Conservation (phyloP, 2,888 invertebrate species). For the Syritta pipiens region DNA sequence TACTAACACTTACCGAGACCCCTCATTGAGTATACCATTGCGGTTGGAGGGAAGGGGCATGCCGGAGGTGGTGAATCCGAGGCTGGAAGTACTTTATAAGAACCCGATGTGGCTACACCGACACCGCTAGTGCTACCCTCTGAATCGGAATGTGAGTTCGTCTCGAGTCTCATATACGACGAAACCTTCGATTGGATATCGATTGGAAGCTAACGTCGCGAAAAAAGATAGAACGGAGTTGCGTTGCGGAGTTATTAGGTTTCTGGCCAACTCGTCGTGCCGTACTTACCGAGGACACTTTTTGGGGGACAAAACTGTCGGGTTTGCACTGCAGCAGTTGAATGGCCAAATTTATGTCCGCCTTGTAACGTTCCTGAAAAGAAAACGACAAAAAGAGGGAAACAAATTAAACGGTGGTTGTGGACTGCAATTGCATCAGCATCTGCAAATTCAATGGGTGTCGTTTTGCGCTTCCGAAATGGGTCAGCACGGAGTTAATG, state of each 20-base stretch:
- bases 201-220: conserved; percentile 86
- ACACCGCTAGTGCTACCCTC: conserved; percentile 79
- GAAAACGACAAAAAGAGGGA: conserved; percentile 60
- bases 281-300: conserved; percentile 92
- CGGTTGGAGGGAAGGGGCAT: conserved; percentile 88
- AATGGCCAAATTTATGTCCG: conserved; percentile 95
- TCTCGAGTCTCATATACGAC: conserved; percentile 82
- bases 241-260: too few species aligned
- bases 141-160: conserved; percentile 79
- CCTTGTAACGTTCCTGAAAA: conserved; percentile 94
- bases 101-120: conserved; percentile 77
- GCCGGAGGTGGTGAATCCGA: conserved; percentile 78
- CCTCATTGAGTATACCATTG: conserved; percentile 87
- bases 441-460: too few species aligned
- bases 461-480: too few species aligned
- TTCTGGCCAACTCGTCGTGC: too few species aligned
- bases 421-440: conserved; percentile 9
- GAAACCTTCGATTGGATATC: conserved; percentile 95
- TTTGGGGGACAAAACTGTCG: conserved; percentile 95
- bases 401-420: conserved; percentile 41
- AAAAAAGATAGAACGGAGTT: not conserved
- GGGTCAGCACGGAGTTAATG: not conserved
- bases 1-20: conserved; percentile 80
- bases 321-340: conserved; percentile 97
- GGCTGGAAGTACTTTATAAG: conserved; percentile 79